A percentile compares a stretch with the other conserved stretches of the same genome.
Evolutionary conservation across 2,797 vertebrate species (phyloP).

Genomic region (Melanogrammus aeglefinus): DNA sequence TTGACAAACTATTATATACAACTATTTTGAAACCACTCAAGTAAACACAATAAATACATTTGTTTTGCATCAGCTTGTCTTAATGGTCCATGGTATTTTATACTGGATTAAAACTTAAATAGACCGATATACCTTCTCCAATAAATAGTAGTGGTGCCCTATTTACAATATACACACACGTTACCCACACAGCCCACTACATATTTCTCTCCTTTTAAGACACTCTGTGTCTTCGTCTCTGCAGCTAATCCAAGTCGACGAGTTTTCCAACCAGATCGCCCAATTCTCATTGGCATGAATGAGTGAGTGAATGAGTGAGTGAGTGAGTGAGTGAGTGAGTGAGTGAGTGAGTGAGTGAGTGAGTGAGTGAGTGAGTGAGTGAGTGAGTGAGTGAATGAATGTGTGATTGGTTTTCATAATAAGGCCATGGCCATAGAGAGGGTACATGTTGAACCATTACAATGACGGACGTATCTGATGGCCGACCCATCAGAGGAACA

Average conservation of each 20-base stretch:
- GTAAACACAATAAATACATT: constrained; percentile 71
- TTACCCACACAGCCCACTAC: constrained; percentile 61
- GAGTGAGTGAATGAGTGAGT: constrained; percentile 31
- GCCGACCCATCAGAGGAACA: constrained; percentile 13
- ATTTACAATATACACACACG: constrained; percentile 91
- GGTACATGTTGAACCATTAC: not conserved
- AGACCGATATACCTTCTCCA: constrained; percentile 81
- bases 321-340: not conserved
- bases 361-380: constrained; percentile 24
- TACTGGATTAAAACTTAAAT: constrained; percentile 76
- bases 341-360: constrained; percentile 34
- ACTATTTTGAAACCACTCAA: constrained; percentile 23
- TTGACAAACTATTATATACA: constrained; percentile 41
- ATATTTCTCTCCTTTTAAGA: constrained; percentile 42
- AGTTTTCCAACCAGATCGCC: constrained; percentile 38
- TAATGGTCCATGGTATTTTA: constrained; percentile 62
- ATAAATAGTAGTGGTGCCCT: constrained; percentile 92
- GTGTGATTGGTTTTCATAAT: not conserved
- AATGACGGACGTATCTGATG: constrained; percentile 11
- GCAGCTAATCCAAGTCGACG: constrained; percentile 25
- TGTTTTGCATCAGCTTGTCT: constrained; percentile 58
- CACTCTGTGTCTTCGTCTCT: constrained; percentile 26
- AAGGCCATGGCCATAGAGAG: not conserved
- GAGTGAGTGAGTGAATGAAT: not conserved
- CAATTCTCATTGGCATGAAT: constrained; percentile 44